Evolutionary conservation across 2,113 vertebrate genomes (phyloP).

Genomic region (Melanostigma gelatinosum): DNA sequence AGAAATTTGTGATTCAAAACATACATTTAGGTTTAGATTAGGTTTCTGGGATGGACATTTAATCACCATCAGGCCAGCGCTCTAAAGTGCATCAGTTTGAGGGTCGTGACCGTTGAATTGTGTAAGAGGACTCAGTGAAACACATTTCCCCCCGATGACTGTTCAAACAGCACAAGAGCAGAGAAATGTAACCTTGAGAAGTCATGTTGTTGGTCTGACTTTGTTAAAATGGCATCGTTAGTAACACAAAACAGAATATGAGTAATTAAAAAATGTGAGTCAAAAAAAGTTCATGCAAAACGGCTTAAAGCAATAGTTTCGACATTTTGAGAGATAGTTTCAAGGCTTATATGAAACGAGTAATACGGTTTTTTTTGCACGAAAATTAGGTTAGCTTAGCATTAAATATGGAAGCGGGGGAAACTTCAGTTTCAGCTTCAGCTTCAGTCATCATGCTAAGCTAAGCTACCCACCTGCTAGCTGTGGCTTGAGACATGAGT

Average conservation of each 20-base stretch:
- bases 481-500: neutral
- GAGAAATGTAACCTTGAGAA: neutral
- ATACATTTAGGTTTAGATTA: neutral
- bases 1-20: neutral
- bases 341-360: no score
- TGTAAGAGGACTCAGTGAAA: neutral
- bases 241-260: neutral
- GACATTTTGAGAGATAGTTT: neutral
- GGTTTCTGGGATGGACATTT: neutral
- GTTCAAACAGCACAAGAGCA: neutral
- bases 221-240: neutral
- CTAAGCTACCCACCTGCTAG: neutral
- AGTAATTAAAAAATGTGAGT: neutral
- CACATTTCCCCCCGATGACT: neutral
- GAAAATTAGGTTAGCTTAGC: neutral
- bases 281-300: neutral
- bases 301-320: neutral
- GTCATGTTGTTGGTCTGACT: neutral
- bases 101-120: neutral
- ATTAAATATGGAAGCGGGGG: no score
- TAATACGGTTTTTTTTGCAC: no score
- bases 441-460: neutral
- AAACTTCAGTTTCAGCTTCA: no score
- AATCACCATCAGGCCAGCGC: neutral
- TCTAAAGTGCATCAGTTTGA: conserved; percentile 1